These are phyloP conservation scores for Zoroaster sp. DNA, from an alignment of 53 echinoderm and acorn worm species.

Conservation along the genomic window DNA sequence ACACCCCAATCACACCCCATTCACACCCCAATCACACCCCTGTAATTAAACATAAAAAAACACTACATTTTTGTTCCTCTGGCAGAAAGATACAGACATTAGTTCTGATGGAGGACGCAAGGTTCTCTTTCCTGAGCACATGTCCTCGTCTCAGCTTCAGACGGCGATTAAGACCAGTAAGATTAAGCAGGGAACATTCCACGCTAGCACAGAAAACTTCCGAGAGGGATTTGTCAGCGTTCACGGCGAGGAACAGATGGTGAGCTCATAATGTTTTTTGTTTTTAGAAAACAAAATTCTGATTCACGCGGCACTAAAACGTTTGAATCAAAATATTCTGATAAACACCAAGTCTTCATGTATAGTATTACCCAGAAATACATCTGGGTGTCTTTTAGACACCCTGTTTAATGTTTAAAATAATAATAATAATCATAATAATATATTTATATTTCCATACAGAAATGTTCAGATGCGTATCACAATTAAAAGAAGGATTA, in stretches of 20 bases:
- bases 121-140: constrained; percentile 87
- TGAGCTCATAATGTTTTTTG: constrained; percentile 20
- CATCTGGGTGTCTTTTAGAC: too few species aligned
- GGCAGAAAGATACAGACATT: constrained; percentile 79
- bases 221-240: constrained; percentile 82
- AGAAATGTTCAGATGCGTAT: too few species aligned
- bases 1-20: too few species aligned
- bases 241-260: constrained; percentile 84
- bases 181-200: constrained; percentile 83
- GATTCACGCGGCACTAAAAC: neutral
- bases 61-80: neutral
- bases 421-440: too few species aligned
- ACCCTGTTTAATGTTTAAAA: too few species aligned
- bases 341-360: neutral
- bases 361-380: too few species aligned
- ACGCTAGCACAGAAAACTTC: constrained; percentile 93
- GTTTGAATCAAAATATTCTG: too few species aligned
- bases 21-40: too few species aligned
- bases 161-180: constrained; percentile 76
- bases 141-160: constrained; percentile 66
- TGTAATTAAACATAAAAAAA: too few species aligned
- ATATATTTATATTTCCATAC: too few species aligned
- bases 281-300: neutral
- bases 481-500: too few species aligned
- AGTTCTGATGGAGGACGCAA: constrained; percentile 69